phyloP scores from a whole-genome alignment of 2,888 invertebrate species.

The Cosmia pyralina region DNA sequence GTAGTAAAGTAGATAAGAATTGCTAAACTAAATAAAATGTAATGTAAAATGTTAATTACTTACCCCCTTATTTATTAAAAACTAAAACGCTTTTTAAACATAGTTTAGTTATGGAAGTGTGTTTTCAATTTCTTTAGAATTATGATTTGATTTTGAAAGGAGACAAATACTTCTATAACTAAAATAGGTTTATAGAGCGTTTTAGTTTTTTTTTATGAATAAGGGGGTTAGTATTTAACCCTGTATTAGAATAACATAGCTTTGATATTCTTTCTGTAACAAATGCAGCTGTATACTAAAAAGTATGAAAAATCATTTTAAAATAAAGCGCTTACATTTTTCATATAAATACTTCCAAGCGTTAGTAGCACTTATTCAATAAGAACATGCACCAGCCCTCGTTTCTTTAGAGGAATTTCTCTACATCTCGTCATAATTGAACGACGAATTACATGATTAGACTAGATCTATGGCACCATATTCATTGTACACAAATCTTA shows the following conservation, averaged over 20 bases:
- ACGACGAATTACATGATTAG: not conserved
- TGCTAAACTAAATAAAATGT: conserved; percentile 16
- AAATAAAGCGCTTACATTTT: not conserved
- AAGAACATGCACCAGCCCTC: conserved; percentile 6
- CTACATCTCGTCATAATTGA: not conserved
- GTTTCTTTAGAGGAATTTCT: conserved; percentile 1
- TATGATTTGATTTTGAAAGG: no score
- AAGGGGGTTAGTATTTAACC: not conserved
- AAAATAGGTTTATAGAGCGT: no score
- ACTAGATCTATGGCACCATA: not conserved
- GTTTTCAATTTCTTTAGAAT: no score
- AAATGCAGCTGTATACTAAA: not conserved
- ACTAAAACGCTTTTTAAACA: no score
- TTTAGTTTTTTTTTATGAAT: no score
- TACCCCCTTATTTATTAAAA: no score
- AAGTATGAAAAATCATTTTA: not conserved
- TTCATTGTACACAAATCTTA: conserved; percentile 10
- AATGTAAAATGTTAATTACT: conserved; percentile 14
- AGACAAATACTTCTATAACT: no score
- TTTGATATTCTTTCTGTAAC: conserved; percentile 9
- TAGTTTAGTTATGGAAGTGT: no score
- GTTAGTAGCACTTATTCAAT: conserved; percentile 5
- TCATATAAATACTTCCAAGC: conserved; percentile 4
- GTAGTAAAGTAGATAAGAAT: not conserved
- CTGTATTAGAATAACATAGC: not conserved